Base-by-base conservation (phyloP, 1,140 invertebrate species). In the Rhopalosiphum padi region DNA sequence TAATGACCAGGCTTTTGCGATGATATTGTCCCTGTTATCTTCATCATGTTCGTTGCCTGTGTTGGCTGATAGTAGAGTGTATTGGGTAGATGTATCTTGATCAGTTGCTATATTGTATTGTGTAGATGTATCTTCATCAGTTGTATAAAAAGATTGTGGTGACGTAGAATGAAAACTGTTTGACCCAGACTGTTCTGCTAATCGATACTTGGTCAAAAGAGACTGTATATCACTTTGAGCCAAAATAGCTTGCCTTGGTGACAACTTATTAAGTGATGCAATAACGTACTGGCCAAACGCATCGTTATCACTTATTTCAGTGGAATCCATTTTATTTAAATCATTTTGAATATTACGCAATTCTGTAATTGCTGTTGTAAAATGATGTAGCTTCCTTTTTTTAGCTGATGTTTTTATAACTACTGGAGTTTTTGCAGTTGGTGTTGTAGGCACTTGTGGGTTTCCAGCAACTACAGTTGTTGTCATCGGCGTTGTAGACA, bases 341-440 rank as follows among this genome's bases (percentile, higher is more conserved):
- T 87, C 85, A 87, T 25, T 48, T 46, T 87, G 85, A 87, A 87
- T 87, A 87, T 87, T 87, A 48, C 85, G 41, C 41, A 87, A 48
- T 87, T 87, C 85, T 46, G 30, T 87, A 87, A 87, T 48, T 87
- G 46, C 85, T 87, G 85, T 87, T 87, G 77, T 48, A 87, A 87
- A 87, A 87, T 87, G 41, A 87, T 87, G 41, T 51, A 88, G 86
- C 25, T 51, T 48, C n/a, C 30, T 88, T 88, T 87, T 88, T 88
- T 88, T 88, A 48, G 86, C 86, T 88, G 86, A n/a, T 88, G 86
- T 88, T 88, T 88, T 88, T 88, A 18, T 88, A 88, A 48, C 86
- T 88, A 89, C 87, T 89, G 51, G 87, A 89, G 87, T 53, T 89
- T 89, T 89, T 89, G 87, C 48, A 21, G 48, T 89, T 53, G 51